Percentiles rank a stretch among this genome's conserved stretches.
phyloP scores from a whole-genome alignment of 2,113 vertebrate species.

The Heteronetta atricapilla region DNA sequence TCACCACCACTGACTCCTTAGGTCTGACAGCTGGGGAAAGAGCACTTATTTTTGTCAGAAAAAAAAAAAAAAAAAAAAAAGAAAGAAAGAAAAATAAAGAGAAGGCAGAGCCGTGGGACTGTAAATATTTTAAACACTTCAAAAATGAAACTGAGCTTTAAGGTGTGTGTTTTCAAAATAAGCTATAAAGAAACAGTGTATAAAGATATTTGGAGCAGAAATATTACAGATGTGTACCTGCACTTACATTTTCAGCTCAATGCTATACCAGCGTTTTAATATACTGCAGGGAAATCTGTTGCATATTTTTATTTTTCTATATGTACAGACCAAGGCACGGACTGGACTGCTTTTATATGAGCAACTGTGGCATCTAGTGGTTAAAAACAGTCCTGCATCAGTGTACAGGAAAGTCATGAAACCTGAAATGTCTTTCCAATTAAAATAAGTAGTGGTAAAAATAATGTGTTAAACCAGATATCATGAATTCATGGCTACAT shows the following conservation, averaged over 20 bases:
- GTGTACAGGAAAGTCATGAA: background rate
- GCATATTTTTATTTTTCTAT: background rate
- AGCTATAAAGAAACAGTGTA: background rate
- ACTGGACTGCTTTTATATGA: constrained; percentile 8
- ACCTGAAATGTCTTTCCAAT: background rate
- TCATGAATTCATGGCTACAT: background rate
- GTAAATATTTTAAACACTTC: background rate
- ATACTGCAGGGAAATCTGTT: background rate
- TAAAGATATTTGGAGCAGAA: background rate
- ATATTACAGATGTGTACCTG: background rate
- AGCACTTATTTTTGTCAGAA: background rate
- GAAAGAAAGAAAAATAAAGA: background rate
- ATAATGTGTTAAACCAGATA: background rate
- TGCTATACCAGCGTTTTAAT: background rate
- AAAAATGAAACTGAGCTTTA: background rate
- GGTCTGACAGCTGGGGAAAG: background rate
- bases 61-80: too few relatives aligned
- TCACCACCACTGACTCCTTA: background rate
- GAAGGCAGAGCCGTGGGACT: background rate
- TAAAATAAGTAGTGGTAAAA: background rate
- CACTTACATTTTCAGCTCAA: background rate
- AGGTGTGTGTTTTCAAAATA: background rate
- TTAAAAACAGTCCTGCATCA: background rate
- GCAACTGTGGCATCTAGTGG: constrained; percentile 73
- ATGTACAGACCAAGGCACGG: background rate